Evolutionary conservation across 2,888 invertebrate species (phyloP).

Genomic region (Cephus pulcher): DNA sequence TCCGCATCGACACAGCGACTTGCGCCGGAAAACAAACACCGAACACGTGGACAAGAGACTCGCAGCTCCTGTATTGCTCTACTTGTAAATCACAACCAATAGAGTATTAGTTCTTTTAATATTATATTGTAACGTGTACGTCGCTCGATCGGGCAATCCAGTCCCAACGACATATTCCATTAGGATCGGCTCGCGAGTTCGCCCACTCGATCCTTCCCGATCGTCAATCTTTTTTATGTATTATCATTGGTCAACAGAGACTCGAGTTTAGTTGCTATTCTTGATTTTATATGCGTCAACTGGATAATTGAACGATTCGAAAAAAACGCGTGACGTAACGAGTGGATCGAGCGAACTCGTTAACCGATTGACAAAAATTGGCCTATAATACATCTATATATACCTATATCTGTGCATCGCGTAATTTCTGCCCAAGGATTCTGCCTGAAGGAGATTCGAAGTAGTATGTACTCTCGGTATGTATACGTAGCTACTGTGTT

Average conservation of each 20-base stretch:
- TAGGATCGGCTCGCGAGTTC: not conserved
- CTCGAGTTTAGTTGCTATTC: not conserved
- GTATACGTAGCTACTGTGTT: conserved; percentile 2
- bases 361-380: conserved; percentile 20
- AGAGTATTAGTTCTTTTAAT: conserved; percentile 58
- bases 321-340: not conserved
- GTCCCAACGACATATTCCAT: conserved; percentile 27
- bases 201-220: not conserved
- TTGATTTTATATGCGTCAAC: not conserved
- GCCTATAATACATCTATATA: conserved; percentile 15
- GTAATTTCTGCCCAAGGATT: conserved; percentile 18
- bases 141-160: conserved; percentile 24
- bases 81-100: conserved; percentile 65
- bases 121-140: not conserved
- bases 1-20: not conserved
- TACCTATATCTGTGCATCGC: conserved; percentile 27
- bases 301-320: not conserved
- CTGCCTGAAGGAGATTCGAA: not conserved
- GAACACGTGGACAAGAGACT: conserved; percentile 5
- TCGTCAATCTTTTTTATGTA: not conserved
- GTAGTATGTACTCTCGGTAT: not conserved
- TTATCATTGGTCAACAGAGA: not conserved
- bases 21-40: not conserved
- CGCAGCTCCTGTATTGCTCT: conserved; percentile 51
- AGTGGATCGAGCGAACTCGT: conserved; percentile 16